phyloP scores from a whole-genome alignment of 2,888 invertebrate genomes.

The Charanyca ferruginea region DNA sequence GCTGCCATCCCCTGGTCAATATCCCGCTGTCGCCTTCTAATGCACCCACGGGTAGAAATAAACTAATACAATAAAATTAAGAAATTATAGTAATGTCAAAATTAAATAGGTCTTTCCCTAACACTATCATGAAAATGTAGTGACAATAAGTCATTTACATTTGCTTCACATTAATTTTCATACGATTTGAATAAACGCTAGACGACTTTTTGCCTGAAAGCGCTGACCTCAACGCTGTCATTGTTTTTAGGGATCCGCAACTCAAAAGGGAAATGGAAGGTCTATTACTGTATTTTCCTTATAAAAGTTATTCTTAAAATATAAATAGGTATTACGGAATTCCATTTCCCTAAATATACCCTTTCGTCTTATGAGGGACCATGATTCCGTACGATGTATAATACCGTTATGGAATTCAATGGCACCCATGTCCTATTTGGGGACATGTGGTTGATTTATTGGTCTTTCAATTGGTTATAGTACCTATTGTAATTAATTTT shows the following conservation, averaged over 20 bases:
- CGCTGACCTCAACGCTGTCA: slow-evolving; percentile 40
- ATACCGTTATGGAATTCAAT: slow-evolving; percentile 20
- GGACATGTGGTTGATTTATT: slow-evolving; percentile 19
- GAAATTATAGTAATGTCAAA: no score
- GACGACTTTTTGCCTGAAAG: slow-evolving; percentile 46
- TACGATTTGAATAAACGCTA: slow-evolving; percentile 42
- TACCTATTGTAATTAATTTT: slow-evolving; percentile 31
- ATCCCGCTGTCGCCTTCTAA: no score
- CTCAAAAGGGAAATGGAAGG: slow-evolving; percentile 1
- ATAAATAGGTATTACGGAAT: slow-evolving; percentile 28
- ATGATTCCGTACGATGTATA: slow-evolving; percentile 13
- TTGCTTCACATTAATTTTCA: slow-evolving; percentile 35
- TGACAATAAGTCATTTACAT: slow-evolving; percentile 28
- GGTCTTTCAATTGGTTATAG: slow-evolving; percentile 12
- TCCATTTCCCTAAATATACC: slow-evolving; percentile 37
- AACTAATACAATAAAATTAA: no score
- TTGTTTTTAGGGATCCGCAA: slow-evolving; percentile 32
- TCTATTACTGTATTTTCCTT: slow-evolving; percentile 31
- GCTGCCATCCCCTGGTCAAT: no score
- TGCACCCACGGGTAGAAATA: no score
- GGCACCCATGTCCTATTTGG: slow-evolving; percentile 24
- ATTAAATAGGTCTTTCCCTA: no score
- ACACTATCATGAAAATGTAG: slow-evolving; percentile 1
- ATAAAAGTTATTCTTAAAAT: slow-evolving; percentile 18
- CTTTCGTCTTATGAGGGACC: slow-evolving; percentile 27